Conservation (phyloP, 2,888 invertebrate genomes). For the Eupithecia vulgata region DNA sequence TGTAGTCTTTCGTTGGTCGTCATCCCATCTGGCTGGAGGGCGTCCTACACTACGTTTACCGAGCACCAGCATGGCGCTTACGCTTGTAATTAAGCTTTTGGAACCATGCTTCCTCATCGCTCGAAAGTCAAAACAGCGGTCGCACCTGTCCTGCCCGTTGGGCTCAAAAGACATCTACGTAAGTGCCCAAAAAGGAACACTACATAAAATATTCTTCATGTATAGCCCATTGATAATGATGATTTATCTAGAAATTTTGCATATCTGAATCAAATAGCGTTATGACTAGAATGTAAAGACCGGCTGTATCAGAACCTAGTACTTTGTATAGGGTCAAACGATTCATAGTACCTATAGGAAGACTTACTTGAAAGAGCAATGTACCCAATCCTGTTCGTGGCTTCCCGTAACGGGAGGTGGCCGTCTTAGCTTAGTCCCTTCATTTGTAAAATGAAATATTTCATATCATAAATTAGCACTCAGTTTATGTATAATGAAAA, state of each 20-base stretch:
- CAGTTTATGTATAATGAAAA: constrained; percentile 42
- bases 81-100: too few species aligned
- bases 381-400: constrained; percentile 64
- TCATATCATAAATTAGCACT: constrained; percentile 3
- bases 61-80: too few species aligned
- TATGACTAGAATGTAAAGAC: constrained; percentile 20
- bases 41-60: too few species aligned
- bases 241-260: neutral
- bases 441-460: constrained; percentile 11
- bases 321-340: constrained; percentile 37
- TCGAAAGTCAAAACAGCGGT: too few species aligned
- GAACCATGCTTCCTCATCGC: too few species aligned
- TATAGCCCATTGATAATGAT: too few species aligned
- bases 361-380: constrained; percentile 62
- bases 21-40: too few species aligned
- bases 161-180: too few species aligned
- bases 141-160: too few species aligned
- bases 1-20: too few species aligned
- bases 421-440: constrained; percentile 37
- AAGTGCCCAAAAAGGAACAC: too few species aligned
- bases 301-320: constrained; percentile 32
- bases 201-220: neutral
- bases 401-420: constrained; percentile 55
- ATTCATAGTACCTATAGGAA: constrained; percentile 26
- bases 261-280: neutral